phyloP scores from a whole-genome alignment of 2,888 invertebrate genomes.

The Spodoptera picta region DNA sequence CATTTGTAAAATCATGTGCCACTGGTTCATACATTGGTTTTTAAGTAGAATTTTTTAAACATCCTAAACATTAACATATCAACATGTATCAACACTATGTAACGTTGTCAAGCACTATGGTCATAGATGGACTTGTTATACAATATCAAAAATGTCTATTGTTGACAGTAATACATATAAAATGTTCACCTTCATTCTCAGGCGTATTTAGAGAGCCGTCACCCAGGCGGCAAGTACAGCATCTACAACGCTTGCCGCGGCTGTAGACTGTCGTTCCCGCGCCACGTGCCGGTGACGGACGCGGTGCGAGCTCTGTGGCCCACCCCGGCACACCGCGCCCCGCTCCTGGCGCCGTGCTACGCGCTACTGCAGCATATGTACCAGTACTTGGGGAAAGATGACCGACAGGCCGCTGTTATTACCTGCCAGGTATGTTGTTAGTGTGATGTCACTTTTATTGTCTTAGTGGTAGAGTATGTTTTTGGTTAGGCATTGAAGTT shows the following conservation, averaged over 20 bases:
- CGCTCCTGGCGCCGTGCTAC: conserved; percentile 94
- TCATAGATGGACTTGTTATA: too few relatives aligned
- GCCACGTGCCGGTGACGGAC: conserved; percentile 89
- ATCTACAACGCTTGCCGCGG: conserved; percentile 93
- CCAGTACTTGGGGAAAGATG: conserved; percentile 94
- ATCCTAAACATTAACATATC: too few relatives aligned
- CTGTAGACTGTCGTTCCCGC: conserved; percentile 87
- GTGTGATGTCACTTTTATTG: background rate
- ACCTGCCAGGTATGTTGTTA: conserved; percentile 93
- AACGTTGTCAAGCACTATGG: too few relatives aligned
- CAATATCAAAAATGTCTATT: too few relatives aligned
- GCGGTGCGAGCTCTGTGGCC: conserved; percentile 89
- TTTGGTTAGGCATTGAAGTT: too few relatives aligned
- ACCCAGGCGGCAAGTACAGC: conserved; percentile 93
- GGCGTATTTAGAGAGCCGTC: conserved; percentile 93
- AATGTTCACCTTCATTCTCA: conserved; percentile 41
- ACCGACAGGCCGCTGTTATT: conserved; percentile 94
- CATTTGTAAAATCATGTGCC: too few relatives aligned
- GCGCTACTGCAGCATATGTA: conserved; percentile 96
- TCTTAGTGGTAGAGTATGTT: too few relatives aligned
- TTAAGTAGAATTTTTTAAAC: too few relatives aligned
- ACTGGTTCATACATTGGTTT: too few relatives aligned
- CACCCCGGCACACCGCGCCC: conserved; percentile 91
- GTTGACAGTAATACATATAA: background rate
- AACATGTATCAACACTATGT: too few relatives aligned